Base-by-base conservation (phyloP, 2,113 vertebrate genomes). In the Neoarius graeffei region DNA sequence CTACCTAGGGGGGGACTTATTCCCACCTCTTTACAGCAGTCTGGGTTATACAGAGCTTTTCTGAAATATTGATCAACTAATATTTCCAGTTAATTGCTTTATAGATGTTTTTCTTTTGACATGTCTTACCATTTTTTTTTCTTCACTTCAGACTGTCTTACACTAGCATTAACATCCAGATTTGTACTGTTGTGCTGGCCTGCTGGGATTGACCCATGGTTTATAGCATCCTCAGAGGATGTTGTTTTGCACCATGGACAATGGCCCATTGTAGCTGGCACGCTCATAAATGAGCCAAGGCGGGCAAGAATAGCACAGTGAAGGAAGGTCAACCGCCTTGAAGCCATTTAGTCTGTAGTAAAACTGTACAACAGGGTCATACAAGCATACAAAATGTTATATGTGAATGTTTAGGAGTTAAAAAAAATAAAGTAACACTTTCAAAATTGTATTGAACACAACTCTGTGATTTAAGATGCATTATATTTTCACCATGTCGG, bases 141-240 rank as follows among this genome's bases (percentile, higher is more conserved):
- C 9, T 79, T 54, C 56, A 15, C 13, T 54, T 7, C 25, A 13
- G 11, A 54, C 50, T 56, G 5, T 30, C 0, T 20, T 35, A 19
- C 20, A 20, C 27, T 59, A 60, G 15, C 79, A 81, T 42, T 0
- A 42, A 81, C 4, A 60, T 42, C 57, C 4, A 77, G 85, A 76
- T 54, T 52, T 85, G 35, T 69, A 59, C 86, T 54, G 50, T 57
- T 81, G 25, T 84, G 67, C n/a, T 56, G 67, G 50, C 48, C 67
- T 81, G 35, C 81, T 74, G 27, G 74, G 56, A 81, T 62, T 85
- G 85, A 64, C n/a, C 67, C 59, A 15, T 82, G 62, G 86, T 87
- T 87, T 64, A 85, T 23, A 56, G 85, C 27, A 62, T 88, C 80
- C 84, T 80, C 71, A 86, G 64, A 89, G 89, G 87, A 89, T 89